Evolutionary conservation across 2,797 vertebrate species (phyloP).

Genomic region (Kryptopterus vitreolus): DNA sequence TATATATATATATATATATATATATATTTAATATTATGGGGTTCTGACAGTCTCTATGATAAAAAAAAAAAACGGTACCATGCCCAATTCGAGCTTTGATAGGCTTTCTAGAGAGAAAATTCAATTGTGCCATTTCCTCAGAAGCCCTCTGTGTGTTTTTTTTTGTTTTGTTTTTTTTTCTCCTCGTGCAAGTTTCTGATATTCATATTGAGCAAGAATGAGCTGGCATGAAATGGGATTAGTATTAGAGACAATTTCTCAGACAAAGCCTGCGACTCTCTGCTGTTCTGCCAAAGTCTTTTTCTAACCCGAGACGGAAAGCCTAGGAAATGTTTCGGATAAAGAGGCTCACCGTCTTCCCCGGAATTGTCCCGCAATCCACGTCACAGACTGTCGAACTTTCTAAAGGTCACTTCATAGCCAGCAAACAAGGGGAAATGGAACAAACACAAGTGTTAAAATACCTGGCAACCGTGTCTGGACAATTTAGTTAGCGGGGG

Average conservation of each 20-base stretch:
- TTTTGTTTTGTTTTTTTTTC: too few species aligned
- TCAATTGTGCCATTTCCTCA: conserved; percentile 61
- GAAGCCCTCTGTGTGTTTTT: too few species aligned
- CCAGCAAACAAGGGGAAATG: conserved; percentile 26
- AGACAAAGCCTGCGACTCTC: conserved; percentile 55
- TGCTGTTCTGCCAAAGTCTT: conserved; percentile 48
- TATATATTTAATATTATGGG: too few species aligned
- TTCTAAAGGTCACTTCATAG: conserved; percentile 44
- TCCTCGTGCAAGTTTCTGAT: conserved; percentile 59
- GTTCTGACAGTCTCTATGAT: conserved; percentile 40
- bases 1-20: too few species aligned
- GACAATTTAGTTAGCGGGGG: too few species aligned
- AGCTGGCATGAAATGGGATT: conserved; percentile 75
- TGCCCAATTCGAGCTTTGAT: conserved; percentile 63
- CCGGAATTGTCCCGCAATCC: conserved; percentile 38
- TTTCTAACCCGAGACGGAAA: conserved; percentile 46
- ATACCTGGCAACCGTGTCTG: too few species aligned
- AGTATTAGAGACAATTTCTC: conserved; percentile 70
- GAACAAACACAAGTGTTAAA: conserved; percentile 1
- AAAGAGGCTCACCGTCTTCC: conserved; percentile 53
- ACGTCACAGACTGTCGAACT: conserved; percentile 19
- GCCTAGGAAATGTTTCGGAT: conserved; percentile 48
- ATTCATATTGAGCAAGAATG: conserved; percentile 62
- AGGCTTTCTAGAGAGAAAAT: conserved; percentile 60
- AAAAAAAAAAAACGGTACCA: conserved; percentile 53